phyloP scores from a whole-genome alignment of 2,113 vertebrate species.

The Carassius auratus region DNA sequence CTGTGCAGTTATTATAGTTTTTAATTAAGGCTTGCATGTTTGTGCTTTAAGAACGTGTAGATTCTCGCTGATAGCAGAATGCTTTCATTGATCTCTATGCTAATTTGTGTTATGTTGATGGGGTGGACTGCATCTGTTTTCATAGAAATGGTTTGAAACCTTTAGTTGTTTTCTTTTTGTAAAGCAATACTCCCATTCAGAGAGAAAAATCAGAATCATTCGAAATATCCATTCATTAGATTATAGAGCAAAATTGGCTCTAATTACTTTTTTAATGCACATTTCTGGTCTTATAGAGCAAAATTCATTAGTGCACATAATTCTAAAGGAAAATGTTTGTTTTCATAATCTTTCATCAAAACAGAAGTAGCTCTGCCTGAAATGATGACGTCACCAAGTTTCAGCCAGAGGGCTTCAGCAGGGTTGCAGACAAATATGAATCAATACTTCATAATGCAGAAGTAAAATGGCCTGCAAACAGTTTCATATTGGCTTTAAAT shows the following conservation, averaged over 20 bases:
- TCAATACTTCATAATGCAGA: background rate
- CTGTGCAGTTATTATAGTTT: constrained; percentile 68
- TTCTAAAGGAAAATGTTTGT: background rate
- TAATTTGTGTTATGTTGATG: constrained; percentile 38
- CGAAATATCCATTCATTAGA: background rate
- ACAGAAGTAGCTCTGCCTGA: background rate
- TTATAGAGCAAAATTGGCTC: background rate
- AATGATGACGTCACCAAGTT: background rate
- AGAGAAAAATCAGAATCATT: background rate
- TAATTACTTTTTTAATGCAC: background rate
- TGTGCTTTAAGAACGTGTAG: constrained; percentile 41
- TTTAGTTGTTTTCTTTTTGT: background rate
- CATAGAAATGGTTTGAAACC: background rate
- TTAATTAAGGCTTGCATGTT: constrained; percentile 67
- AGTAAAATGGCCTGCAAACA: background rate
- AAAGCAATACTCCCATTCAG: background rate
- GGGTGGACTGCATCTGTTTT: constrained; percentile 23
- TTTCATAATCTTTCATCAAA: background rate
- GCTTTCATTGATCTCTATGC: constrained; percentile 18
- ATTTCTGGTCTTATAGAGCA: background rate
- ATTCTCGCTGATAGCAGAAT: constrained; percentile 41
- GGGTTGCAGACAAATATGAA: background rate
- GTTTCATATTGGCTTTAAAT: background rate
- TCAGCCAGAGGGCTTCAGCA: background rate
- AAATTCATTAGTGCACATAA: background rate